A percentile compares a stretch with the other conserved stretches of the same genome.
Evolutionary conservation across 35 echinoderm and acorn worm genomes (phyloP).

Genomic region (Apostichopus californicus): DNA sequence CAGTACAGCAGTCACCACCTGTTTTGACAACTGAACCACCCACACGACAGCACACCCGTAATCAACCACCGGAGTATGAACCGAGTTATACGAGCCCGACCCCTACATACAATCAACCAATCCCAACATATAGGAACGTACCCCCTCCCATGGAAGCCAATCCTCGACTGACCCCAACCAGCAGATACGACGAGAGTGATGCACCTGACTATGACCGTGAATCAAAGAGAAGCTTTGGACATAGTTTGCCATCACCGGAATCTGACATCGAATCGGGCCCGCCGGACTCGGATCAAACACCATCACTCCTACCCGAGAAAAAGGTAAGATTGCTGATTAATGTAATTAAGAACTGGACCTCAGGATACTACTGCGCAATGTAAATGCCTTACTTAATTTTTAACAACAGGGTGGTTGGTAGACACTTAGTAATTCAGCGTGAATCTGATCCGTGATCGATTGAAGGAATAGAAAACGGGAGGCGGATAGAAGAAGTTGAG

Average conservation of each 20-base stretch:
- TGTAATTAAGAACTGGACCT: no score
- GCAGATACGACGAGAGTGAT: slow-evolving; percentile 31
- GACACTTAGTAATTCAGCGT: no score
- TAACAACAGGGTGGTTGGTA: no score
- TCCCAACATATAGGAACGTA: neutral
- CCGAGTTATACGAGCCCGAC: slow-evolving; percentile 4
- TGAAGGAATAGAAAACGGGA: no score
- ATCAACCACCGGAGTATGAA: neutral
- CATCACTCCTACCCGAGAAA: slow-evolving; percentile 29
- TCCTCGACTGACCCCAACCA: neutral
- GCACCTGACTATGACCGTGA: neutral
- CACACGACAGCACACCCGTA: slow-evolving; percentile 12
- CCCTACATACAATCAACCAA: neutral
- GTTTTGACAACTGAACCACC: slow-evolving; percentile 1
- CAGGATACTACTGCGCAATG: no score
- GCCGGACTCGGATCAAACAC: neutral
- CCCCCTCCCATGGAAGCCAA: neutral
- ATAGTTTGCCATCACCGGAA: neutral
- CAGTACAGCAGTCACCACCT: neutral
- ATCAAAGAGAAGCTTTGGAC: neutral
- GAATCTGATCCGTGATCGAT: no score
- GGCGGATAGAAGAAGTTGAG: no score
- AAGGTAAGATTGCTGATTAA: slow-evolving; percentile 19
- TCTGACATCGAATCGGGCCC: slow-evolving; percentile 33
- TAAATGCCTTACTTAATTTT: no score